These are phyloP conservation scores for Physeter macrocephalus DNA, from an alignment of 2,113 vertebrate species.

Conservation along the genomic window DNA sequence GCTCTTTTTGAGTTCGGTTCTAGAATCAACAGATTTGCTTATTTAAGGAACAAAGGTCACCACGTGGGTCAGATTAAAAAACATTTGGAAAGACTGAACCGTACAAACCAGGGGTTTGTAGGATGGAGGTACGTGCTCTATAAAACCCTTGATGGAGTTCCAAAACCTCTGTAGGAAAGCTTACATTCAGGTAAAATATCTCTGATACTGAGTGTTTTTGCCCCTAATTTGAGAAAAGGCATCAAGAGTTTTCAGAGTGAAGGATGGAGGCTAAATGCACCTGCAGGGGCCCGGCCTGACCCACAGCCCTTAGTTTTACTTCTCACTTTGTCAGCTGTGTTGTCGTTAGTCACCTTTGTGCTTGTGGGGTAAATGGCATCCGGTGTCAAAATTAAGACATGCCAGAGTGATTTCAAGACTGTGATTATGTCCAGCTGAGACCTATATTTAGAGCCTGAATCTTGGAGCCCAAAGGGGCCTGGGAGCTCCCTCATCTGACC, in stretches of 20 bases:
- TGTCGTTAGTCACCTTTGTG: neutral
- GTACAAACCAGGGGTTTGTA: neutral
- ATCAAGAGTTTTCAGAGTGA: no score
- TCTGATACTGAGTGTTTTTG: neutral
- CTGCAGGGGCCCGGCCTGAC: neutral
- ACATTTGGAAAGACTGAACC: neutral
- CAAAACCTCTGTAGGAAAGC: neutral
- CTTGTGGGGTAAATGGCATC: neutral
- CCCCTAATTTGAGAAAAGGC: neutral
- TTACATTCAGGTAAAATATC: neutral
- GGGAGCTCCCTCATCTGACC: neutral
- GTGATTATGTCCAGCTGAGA: neutral
- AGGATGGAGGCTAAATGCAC: rapidly evolving
- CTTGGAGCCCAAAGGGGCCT: neutral
- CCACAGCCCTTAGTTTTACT: neutral
- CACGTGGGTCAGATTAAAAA: neutral
- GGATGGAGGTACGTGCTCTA: neutral
- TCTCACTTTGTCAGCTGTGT: neutral
- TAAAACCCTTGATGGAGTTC: neutral
- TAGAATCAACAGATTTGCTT: conserved; percentile 41
- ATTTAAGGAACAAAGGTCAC: conserved; percentile 17
- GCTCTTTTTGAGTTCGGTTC: neutral
- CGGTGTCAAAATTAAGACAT: neutral
- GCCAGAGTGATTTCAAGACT: neutral
- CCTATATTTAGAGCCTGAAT: neutral